These are phyloP conservation scores for Ataeniobius toweri DNA, from an alignment of 2,797 vertebrate species.

Conservation along the genomic window DNA sequence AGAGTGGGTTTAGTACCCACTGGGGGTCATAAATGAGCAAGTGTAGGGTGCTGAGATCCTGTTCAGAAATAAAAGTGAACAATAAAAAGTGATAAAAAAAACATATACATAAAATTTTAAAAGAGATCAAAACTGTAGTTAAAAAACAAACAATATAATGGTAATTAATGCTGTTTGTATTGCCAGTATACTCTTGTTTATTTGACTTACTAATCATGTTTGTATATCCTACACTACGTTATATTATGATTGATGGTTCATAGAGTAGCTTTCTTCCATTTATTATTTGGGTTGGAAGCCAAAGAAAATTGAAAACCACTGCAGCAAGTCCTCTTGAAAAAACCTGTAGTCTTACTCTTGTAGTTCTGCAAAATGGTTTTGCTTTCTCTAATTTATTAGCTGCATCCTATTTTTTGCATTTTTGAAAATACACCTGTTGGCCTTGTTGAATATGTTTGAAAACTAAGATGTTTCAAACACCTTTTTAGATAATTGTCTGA, in stretches of 20 bases:
- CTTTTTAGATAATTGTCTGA: background rate
- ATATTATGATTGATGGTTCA: background rate
- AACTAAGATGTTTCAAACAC: slow-evolving; percentile 3
- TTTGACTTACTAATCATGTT: background rate
- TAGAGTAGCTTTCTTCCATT: background rate
- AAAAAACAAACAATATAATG: background rate
- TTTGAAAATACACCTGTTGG: slow-evolving; percentile 1
- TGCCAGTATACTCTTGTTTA: background rate
- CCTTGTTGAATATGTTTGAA: background rate
- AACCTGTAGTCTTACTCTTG: background rate
- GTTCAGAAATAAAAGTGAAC: background rate
- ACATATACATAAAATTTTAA: background rate
- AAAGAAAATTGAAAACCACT: background rate
- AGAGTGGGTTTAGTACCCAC: background rate
- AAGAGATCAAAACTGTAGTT: background rate
- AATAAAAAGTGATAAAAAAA: background rate
- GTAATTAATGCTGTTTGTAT: background rate
- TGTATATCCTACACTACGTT: background rate
- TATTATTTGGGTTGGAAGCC: background rate
- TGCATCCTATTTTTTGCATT: background rate
- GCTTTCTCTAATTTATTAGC: slow-evolving; percentile 2
- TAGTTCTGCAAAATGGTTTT: slow-evolving; percentile 19
- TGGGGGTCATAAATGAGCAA: background rate
- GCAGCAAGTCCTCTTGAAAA: background rate
- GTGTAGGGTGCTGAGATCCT: background rate